These are phyloP conservation scores for Neotragus pygmaeus DNA, from an alignment of 2,113 vertebrate species.

Conservation along the genomic window DNA sequence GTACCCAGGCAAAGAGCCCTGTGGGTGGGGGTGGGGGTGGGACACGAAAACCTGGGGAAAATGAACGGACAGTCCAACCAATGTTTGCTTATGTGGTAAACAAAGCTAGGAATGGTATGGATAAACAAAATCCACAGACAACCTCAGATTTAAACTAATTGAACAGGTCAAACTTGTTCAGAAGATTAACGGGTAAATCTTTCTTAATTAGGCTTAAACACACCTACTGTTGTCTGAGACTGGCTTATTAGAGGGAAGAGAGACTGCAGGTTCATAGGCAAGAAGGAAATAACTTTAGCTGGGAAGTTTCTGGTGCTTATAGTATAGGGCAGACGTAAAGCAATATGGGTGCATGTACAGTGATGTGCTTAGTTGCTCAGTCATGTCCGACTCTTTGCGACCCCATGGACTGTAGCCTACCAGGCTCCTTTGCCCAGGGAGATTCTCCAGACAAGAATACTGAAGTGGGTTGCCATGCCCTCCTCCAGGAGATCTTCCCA, in stretches of 20 bases:
- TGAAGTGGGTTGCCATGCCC: not conserved
- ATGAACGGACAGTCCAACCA: not conserved
- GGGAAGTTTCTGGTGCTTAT: not conserved
- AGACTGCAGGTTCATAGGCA: not conserved
- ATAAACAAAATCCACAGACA: not conserved
- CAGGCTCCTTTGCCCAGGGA: not conserved
- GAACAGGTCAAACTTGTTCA: not conserved
- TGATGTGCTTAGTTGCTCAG: not conserved
- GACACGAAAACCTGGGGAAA: not conserved
- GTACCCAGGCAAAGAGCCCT: not conserved
- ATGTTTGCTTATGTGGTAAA: not conserved
- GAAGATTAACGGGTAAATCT: not conserved
- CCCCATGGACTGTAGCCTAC: not conserved
- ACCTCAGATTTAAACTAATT: not conserved
- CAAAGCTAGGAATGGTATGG: not conserved
- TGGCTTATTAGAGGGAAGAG: not conserved
- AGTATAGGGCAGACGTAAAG: not conserved
- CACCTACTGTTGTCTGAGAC: not conserved
- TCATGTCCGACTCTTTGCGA: fast-evolving
- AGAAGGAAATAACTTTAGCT: not conserved
- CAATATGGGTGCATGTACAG: fast-evolving
- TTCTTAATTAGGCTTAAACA: not conserved
- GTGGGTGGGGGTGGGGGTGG: not conserved
- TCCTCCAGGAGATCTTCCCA: not conserved
- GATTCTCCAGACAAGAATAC: not conserved